These are phyloP conservation scores for Aleiodes testaceus DNA, from an alignment of 2,888 invertebrate species.

Conservation along the genomic window DNA sequence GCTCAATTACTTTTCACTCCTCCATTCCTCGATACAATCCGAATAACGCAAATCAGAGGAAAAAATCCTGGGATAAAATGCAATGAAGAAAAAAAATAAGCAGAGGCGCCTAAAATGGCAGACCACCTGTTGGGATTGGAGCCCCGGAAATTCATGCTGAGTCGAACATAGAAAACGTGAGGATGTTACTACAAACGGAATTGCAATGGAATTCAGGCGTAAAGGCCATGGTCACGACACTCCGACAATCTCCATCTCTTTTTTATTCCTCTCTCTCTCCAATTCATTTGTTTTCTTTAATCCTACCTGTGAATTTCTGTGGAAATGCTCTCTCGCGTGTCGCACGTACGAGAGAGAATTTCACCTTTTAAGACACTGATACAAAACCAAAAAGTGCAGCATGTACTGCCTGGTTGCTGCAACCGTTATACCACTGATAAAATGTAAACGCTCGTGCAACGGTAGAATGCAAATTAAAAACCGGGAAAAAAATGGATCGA, in stretches of 20 bases:
- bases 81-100: constrained; percentile 26
- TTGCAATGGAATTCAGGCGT: constrained; percentile 46
- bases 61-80: too few species aligned
- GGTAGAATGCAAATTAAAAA: constrained; percentile 38
- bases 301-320: constrained; percentile 29
- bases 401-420: background rate
- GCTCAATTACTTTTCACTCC: constrained; percentile 37
- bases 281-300: constrained; percentile 16
- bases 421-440: constrained; percentile 43
- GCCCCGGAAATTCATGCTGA: constrained; percentile 48
- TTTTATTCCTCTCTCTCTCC: constrained; percentile 28
- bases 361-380: background rate
- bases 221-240: constrained; percentile 41
- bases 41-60: background rate
- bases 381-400: background rate
- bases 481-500: constrained; percentile 32
- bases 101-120: background rate
- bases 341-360: constrained; percentile 25
- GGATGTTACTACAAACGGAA: constrained; percentile 47
- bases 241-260: constrained; percentile 35
- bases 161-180: constrained; percentile 59
- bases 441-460: constrained; percentile 37
- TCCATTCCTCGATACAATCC: background rate
- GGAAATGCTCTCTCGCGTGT: constrained; percentile 33
- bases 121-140: constrained; percentile 49